Evolutionary conservation across 2,113 vertebrate species (phyloP).

Genomic region (Mobula birostris): DNA sequence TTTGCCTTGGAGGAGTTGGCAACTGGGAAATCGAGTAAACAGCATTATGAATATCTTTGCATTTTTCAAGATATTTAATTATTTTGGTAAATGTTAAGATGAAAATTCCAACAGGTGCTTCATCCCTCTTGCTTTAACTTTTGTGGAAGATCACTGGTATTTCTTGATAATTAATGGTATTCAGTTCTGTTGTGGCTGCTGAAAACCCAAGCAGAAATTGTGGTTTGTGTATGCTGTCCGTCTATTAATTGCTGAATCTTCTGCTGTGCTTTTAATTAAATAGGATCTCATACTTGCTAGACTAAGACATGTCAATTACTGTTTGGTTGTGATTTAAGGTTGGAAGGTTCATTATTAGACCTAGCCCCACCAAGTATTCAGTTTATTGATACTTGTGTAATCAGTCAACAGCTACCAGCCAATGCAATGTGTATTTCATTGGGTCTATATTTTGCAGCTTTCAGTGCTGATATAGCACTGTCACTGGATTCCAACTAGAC

Average conservation of each 20-base stretch:
- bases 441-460: constrained; percentile 39
- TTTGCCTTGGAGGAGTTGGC: not conserved
- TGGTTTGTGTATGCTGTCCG: not conserved
- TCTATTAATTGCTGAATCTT: not conserved
- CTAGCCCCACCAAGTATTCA: constrained; percentile 62
- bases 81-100: not conserved
- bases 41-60: not conserved
- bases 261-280: not conserved
- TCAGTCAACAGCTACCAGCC: constrained; percentile 57
- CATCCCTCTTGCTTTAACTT: not conserved
- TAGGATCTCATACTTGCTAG: too few relatives aligned
- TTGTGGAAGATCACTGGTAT: not conserved
- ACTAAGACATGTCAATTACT: not conserved
- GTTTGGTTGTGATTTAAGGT: constrained; percentile 40
- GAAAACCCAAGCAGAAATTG: not conserved
- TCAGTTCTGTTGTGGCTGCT: not conserved
- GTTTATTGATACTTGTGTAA: constrained; percentile 66
- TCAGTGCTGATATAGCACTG: constrained; percentile 56
- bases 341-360: constrained; percentile 57
- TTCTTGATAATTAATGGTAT: not conserved
- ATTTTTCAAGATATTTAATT: not conserved
- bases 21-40: not conserved
- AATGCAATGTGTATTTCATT: constrained; percentile 54
- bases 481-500: constrained; percentile 50
- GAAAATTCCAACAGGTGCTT: not conserved